These are phyloP conservation scores for Sesia bembeciformis DNA, from an alignment of 2,888 invertebrate genomes.

Conservation along the genomic window DNA sequence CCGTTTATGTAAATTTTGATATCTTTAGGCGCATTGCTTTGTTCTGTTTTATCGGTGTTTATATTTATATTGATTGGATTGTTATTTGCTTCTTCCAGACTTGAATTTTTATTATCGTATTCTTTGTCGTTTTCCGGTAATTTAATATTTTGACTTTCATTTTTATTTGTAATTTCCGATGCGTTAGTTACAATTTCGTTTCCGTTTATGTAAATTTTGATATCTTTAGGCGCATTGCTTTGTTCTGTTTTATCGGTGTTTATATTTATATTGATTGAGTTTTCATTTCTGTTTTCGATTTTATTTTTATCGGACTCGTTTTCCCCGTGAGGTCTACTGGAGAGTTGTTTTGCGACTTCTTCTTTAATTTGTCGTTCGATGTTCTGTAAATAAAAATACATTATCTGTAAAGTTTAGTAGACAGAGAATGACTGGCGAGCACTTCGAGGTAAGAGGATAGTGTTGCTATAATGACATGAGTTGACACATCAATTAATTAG, in stretches of 20 bases:
- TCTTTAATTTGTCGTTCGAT: slow-evolving; percentile 20
- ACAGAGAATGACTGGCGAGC: too few relatives aligned
- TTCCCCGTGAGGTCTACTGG: background rate
- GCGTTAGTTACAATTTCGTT: background rate
- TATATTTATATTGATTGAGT: background rate
- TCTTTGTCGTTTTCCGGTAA: background rate
- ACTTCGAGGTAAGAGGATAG: too few relatives aligned
- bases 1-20: too few relatives aligned
- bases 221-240: background rate
- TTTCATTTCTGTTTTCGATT: background rate
- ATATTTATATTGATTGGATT: background rate
- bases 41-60: background rate
- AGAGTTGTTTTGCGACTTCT: slow-evolving; percentile 20
- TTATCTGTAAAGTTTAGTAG: background rate
- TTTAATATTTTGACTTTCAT: too few relatives aligned
- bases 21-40: too few relatives aligned
- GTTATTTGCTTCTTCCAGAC: slow-evolving; percentile 2
- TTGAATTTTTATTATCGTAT: background rate
- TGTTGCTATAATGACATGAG: too few relatives aligned
- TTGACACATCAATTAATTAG: too few relatives aligned
- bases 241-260: background rate
- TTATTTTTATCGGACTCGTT: background rate
- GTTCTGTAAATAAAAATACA: slow-evolving; percentile 15
- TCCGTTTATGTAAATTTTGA: background rate
- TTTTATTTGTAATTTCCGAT: too few relatives aligned